A percentile compares a stretch with the other conserved stretches of the same genome.
Conservation (phyloP, 2,888 invertebrate species). For the Hypselothyrea guttata region DNA sequence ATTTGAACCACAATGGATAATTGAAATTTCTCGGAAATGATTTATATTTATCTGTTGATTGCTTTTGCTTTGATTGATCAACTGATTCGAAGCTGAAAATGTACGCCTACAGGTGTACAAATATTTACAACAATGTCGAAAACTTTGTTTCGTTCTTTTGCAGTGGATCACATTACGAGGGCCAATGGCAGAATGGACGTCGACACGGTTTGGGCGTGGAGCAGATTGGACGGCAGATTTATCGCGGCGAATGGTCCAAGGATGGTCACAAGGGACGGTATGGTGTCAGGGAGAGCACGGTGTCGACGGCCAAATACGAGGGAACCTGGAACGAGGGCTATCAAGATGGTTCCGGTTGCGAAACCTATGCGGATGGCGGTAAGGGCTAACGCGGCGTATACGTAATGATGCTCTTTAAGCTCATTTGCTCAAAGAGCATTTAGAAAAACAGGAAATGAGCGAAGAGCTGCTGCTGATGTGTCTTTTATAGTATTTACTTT, state of each 20-base stretch:
- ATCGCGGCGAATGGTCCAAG: constrained; percentile 97
- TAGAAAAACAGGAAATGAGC: constrained; percentile 11
- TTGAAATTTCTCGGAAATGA: constrained; percentile 1
- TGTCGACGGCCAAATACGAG: constrained; percentile 97
- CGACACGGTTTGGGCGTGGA: constrained; percentile 99
- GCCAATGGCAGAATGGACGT: constrained; percentile 99
- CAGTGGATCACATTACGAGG: constrained; percentile 97
- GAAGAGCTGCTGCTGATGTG: constrained; percentile 28
- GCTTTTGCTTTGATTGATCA: background rate
- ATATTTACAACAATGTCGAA: background rate
- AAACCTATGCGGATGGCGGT: constrained; percentile 99
- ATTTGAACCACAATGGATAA: background rate
- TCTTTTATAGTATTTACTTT: constrained; percentile 36
- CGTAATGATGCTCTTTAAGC: constrained; percentile 74
- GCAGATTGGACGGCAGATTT: constrained; percentile 97
- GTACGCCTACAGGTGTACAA: background rate
- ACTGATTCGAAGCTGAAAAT: background rate
- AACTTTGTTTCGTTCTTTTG: constrained; percentile 65
- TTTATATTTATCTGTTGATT: background rate
- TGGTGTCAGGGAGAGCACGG: constrained; percentile 97
- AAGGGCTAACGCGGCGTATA: constrained; percentile 81
- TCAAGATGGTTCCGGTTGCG: constrained; percentile 99
- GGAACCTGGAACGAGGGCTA: constrained; percentile 99
- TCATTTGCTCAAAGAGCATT: constrained; percentile 54
- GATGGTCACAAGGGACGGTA: constrained; percentile 99